Conservation (phyloP, 1,140 invertebrate genomes). For the Drosophila persimilis region DNA sequence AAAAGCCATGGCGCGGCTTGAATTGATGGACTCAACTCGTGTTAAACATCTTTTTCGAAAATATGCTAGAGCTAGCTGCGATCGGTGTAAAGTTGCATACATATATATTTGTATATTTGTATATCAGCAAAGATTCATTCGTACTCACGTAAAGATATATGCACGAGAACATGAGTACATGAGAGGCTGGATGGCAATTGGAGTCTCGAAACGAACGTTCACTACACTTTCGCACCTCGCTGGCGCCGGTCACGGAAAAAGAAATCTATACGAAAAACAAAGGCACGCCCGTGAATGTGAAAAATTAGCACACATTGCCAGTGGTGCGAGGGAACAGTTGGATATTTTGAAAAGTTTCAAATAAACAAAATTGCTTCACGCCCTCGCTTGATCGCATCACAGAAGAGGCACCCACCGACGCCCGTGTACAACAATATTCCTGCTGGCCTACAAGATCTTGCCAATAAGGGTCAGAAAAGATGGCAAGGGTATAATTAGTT, state of each 20-base stretch:
- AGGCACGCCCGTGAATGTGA: conserved; percentile 12
- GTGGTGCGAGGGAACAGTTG: conserved; percentile 47
- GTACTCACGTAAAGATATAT: too few relatives aligned
- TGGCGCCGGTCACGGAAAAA: conserved; percentile 41
- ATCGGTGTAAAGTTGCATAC: too few relatives aligned
- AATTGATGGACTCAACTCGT: too few relatives aligned
- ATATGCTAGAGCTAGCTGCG: too few relatives aligned
- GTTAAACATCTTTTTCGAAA: too few relatives aligned
- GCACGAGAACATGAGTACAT: conserved; percentile 6
- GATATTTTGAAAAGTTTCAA: conserved; percentile 62
- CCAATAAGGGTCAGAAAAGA: conserved; percentile 38
- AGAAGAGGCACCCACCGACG: conserved; percentile 2
- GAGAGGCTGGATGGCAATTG: conserved; percentile 12
- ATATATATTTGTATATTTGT: too few relatives aligned
- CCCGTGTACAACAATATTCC: conserved; percentile 2
- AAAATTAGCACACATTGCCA: conserved; percentile 59
- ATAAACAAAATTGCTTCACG: conserved; percentile 56
- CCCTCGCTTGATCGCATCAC: too few relatives aligned
- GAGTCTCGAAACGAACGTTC: conserved; percentile 28
- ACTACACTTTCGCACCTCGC: conserved; percentile 61
- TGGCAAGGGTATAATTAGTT: conserved; percentile 11
- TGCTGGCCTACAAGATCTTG: conserved; percentile 11
- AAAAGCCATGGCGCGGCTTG: too few relatives aligned
- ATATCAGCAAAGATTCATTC: too few relatives aligned
- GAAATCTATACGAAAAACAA: neutral